Conservation (phyloP, 2,113 vertebrate species). For the Oryzias curvinotus region DNA sequence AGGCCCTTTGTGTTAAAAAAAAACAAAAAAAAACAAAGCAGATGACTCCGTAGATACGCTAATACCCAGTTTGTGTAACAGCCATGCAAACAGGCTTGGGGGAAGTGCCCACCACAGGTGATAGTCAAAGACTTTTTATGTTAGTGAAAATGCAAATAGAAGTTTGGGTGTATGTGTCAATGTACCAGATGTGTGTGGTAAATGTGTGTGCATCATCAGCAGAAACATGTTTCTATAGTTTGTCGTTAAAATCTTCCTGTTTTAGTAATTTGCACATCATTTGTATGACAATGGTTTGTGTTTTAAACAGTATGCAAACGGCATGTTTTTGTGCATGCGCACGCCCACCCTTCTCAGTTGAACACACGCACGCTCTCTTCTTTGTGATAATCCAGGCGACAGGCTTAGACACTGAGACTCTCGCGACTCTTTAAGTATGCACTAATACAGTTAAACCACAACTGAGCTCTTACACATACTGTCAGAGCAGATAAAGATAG, state of each 20-base stretch:
- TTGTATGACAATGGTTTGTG: slow-evolving; percentile 44
- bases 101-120: slow-evolving; percentile 62
- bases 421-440: slow-evolving; percentile 64
- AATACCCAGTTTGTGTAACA: slow-evolving; percentile 68
- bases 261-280: slow-evolving; percentile 49
- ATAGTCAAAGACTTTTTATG: slow-evolving; percentile 70
- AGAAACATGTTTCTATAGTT: slow-evolving; percentile 14
- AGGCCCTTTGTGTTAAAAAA: slow-evolving; percentile 49
- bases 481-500: slow-evolving; percentile 59
- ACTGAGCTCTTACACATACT: slow-evolving; percentile 61
- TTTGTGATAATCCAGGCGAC: slow-evolving; percentile 62
- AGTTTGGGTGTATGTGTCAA: slow-evolving; percentile 26
- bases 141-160: slow-evolving; percentile 70
- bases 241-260: slow-evolving; percentile 42
- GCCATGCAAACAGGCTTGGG: slow-evolving; percentile 63
- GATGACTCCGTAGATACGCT: slow-evolving; percentile 57
- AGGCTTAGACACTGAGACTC: slow-evolving; percentile 67
- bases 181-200: slow-evolving; percentile 21
- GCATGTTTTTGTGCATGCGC: slow-evolving; percentile 2
- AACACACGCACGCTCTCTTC: slow-evolving; percentile 19
- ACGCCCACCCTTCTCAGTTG: slow-evolving; percentile 6
- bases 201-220: slow-evolving; percentile 7
- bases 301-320: slow-evolving; percentile 49
- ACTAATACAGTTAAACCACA: slow-evolving; percentile 73
- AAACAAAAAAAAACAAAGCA: slow-evolving; percentile 62